phyloP scores from a whole-genome alignment of 2,888 invertebrate genomes.

The Chymomyza amoena region DNA sequence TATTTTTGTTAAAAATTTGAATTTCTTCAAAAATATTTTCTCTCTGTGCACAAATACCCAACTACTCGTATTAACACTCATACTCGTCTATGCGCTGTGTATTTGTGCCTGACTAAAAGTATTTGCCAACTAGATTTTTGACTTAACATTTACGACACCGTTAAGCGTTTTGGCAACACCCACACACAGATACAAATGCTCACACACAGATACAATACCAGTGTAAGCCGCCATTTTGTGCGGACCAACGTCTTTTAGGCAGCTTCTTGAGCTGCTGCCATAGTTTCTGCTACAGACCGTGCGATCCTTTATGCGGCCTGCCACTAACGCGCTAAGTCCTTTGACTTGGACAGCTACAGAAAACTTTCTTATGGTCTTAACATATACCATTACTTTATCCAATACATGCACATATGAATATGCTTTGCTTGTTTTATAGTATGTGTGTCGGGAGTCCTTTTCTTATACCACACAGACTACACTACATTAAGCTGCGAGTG shows the following conservation, averaged over 20 bases:
- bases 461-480: not conserved
- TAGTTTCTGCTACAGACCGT: constrained; percentile 2
- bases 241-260: not conserved
- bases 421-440: not conserved
- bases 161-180: constrained; percentile 44
- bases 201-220: not conserved
- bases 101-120: constrained; percentile 46
- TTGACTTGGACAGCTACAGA: constrained; percentile 11
- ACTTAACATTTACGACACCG: constrained; percentile 58
- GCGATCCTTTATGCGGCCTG: not conserved
- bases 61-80: not conserved
- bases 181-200: constrained; percentile 26
- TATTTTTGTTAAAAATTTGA: too few relatives aligned
- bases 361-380: not conserved
- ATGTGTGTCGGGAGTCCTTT: not conserved
- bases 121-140: constrained; percentile 69
- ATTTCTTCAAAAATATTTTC: too few relatives aligned
- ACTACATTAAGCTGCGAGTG: constrained; percentile 8
- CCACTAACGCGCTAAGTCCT: constrained; percentile 23
- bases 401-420: not conserved
- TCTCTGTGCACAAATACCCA: not conserved
- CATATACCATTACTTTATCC: not conserved
- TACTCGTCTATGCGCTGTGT: not conserved
- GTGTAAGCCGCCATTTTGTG: not conserved
- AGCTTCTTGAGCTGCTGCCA: not conserved